Percentiles rank a stretch among this genome's conserved stretches.
phyloP scores from a whole-genome alignment of 2,888 invertebrate species.

The Cryptophagus acutangulus region DNA sequence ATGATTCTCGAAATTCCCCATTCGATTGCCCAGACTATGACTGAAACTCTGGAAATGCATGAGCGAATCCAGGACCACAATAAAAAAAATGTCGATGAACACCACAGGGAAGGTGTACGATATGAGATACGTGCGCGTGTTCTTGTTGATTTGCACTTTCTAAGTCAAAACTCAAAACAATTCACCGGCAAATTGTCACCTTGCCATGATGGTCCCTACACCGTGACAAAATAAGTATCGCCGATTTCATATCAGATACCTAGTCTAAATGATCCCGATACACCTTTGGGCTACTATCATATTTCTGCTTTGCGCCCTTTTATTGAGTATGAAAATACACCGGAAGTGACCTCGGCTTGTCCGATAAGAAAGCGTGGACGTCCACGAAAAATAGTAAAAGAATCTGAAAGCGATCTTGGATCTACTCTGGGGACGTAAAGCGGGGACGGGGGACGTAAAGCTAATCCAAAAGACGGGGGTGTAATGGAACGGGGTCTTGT shows the following conservation, averaged over 20 bases:
- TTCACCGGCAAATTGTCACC: background rate
- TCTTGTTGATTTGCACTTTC: background rate
- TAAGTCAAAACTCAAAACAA: background rate
- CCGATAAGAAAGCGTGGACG: background rate
- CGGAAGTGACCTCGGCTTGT: slow-evolving; percentile 1
- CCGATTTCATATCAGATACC: background rate
- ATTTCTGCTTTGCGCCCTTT: background rate
- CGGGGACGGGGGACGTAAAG: too few species aligned
- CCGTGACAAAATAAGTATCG: too few species aligned
- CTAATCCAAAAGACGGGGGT: too few species aligned
- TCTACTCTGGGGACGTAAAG: too few species aligned
- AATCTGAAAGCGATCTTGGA: too few species aligned
- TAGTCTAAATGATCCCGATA: background rate
- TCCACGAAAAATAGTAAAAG: too few species aligned
- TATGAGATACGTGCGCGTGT: background rate
- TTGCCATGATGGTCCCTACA: background rate
- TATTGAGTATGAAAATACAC: background rate
- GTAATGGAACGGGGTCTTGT: too few species aligned
- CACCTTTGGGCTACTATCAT: background rate
- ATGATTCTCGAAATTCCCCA: too few species aligned
- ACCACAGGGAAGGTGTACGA: background rate
- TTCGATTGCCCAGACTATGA: too few species aligned
- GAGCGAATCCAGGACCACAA: background rate
- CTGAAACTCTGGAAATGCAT: background rate
- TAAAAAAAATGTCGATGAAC: slow-evolving; percentile 1